These are phyloP conservation scores for Callionymus lyra DNA, from an alignment of 2,113 vertebrate species.

Conservation along the genomic window DNA sequence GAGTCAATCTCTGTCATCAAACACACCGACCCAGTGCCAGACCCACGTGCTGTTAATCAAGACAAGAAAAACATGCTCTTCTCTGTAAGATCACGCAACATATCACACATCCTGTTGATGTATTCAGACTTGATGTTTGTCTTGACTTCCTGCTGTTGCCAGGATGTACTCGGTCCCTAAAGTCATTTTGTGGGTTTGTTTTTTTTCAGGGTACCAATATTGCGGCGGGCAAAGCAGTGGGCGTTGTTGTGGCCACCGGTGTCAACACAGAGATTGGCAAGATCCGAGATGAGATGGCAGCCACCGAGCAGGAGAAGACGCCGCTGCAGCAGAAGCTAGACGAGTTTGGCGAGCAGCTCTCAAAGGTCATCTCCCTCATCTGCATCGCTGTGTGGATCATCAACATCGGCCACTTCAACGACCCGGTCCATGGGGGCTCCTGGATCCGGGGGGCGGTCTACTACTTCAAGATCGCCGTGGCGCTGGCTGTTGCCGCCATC, in stretches of 20 bases:
- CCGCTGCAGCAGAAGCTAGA: constrained; percentile 95
- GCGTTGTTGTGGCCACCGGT: constrained; percentile 87
- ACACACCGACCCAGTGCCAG: constrained; percentile 95
- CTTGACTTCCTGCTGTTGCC: constrained; percentile 8
- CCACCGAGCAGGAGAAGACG: constrained; percentile 91
- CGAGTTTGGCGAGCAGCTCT: constrained; percentile 94
- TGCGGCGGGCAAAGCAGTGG: constrained; percentile 89
- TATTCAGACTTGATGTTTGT: constrained; percentile 6
- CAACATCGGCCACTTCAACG: constrained; percentile 98
- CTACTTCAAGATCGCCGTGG: constrained; percentile 97
- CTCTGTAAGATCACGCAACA: constrained; percentile 73
- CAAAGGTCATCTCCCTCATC: constrained; percentile 96
- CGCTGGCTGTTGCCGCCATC: constrained; percentile 92
- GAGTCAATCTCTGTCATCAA: constrained; percentile 97
- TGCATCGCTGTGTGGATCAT: constrained; percentile 98
- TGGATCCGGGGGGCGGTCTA: constrained; percentile 97
- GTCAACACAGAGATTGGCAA: constrained; percentile 96
- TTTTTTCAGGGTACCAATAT: constrained; percentile 91
- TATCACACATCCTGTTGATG: constrained; percentile 14
- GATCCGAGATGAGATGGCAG: constrained; percentile 95
- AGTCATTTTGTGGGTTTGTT: not conserved
- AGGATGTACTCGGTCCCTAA: constrained; percentile 6
- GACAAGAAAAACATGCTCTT: constrained; percentile 99
- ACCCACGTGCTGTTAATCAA: constrained; percentile 95
- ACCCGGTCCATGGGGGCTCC: constrained; percentile 93